Conservation (phyloP, 92 coral and sea anemone species). For the Hydrozoanthus gracilis region DNA sequence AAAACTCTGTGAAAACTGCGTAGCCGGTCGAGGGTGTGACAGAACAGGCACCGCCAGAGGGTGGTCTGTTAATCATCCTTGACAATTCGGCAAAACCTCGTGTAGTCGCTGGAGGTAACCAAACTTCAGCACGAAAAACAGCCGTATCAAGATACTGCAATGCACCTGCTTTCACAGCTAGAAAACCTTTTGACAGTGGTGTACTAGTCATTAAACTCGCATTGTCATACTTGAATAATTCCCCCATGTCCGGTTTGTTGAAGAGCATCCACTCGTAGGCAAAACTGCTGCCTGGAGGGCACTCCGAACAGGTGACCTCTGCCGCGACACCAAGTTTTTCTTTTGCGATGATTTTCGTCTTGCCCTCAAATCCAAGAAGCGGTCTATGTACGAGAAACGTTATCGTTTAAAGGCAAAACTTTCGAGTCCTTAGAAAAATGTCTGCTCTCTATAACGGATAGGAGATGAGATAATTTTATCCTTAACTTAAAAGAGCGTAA, state of each 20-base stretch:
- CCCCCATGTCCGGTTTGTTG: background rate
- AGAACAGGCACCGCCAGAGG: conserved; percentile 58
- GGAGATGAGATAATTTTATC: too few relatives aligned
- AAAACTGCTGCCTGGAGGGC: conserved; percentile 37
- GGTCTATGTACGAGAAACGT: background rate
- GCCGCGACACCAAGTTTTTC: conserved; percentile 64
- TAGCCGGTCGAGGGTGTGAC: conserved; percentile 62
- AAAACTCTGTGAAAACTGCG: conserved; percentile 54
- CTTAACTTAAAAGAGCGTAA: too few relatives aligned
- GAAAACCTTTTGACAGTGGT: conserved; percentile 8
- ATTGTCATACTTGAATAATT: background rate
- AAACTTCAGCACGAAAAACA: conserved; percentile 52
- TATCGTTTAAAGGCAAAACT: background rate
- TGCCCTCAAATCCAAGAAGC: conserved; percentile 39
- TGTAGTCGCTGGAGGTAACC: conserved; percentile 32
- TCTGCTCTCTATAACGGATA: too few relatives aligned
- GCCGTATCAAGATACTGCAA: conserved; percentile 56
- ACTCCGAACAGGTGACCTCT: conserved; percentile 54
- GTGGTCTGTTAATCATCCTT: conserved; percentile 53
- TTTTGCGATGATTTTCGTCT: conserved; percentile 69
- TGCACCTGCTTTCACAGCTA: conserved; percentile 65
- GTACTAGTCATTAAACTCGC: conserved; percentile 37
- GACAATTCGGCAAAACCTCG: conserved; percentile 60
- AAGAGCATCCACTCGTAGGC: conserved; percentile 4
- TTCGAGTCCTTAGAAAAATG: too few relatives aligned